These are phyloP conservation scores for Mythimna loreyi DNA, from an alignment of 2,888 invertebrate species.

Conservation along the genomic window DNA sequence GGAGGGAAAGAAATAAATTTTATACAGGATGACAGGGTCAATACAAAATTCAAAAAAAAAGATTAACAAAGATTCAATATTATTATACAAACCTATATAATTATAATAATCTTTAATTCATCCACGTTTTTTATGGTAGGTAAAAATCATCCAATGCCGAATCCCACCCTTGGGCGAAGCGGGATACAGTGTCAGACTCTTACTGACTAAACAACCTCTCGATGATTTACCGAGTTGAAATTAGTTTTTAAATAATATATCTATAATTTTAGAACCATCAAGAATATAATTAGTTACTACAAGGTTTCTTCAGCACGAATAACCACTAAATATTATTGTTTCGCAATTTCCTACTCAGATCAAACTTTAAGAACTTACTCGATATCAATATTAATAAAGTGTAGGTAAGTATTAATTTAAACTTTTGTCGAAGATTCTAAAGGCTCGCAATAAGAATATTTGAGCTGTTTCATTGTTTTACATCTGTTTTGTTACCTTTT, in stretches of 20 bases:
- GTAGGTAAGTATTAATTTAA: background rate
- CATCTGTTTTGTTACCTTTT: background rate
- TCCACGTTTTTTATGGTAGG: no score
- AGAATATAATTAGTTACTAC: conserved; percentile 6
- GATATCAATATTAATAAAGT: conserved; percentile 7
- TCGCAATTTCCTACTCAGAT: background rate
- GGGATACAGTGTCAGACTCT: no score
- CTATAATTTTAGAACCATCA: background rate
- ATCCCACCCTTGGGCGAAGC: no score
- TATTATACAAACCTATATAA: no score
- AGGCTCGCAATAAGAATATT: conserved; percentile 3
- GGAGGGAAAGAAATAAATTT: no score
- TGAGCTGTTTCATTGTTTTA: background rate
- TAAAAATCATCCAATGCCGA: no score
- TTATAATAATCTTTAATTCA: no score
- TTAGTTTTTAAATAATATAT: background rate
- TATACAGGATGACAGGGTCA: no score
- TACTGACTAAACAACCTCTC: no score
- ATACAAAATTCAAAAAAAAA: no score
- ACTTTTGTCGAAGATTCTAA: background rate
- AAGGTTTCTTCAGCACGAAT: conserved; percentile 1
- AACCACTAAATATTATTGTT: background rate
- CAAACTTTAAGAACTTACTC: conserved; percentile 8
- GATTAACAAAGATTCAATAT: no score
- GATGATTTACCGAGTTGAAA: background rate